Evolutionary conservation across 64 coral and sea anemone species (phyloP), one percentile per base, ranked within the genome.

Genomic region (Stichodactyla mertensii): DNA sequence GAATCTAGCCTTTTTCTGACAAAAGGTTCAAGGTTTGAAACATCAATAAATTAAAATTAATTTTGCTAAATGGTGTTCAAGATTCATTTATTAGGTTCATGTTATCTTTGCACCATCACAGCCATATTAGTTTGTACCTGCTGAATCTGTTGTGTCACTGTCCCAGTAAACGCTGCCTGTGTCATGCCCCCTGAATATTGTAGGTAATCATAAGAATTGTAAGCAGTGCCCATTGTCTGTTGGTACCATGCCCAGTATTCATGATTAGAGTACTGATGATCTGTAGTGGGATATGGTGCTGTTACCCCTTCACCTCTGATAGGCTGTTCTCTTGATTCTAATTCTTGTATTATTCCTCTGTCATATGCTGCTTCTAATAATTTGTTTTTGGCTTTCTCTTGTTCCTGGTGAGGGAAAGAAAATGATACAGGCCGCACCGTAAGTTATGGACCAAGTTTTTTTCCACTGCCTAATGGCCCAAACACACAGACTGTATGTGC

Each of bases 251-350:
- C 14, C 83, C 55, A 64, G 56, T 64, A 81, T 81, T 85, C 55
- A 61, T 85, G 62, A 52, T 89, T 85, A 61, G 92, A 84, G 78
- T 94, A 94, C 79, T 94, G 92, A 71, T 88, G 51, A 26, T 94
- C 86, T 54, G 92, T 94, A 51, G 90, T 88, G 26, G 92, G 92
- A 71, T 94, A 94, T 26, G 79, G 88, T 52, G 69, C 88, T 78
- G 85, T 94, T 77, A 90, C 66, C 23, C 82, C 88, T 84, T 57
- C 89, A 86, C 87, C 84, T 19, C 64, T n/a, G 54, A 85, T 59
- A 26, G 61, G 16, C 62, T 62, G 70, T 55, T 85, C 56, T 55
- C 27, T 57, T 5, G 74, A 70, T 16, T 82, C 84, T 16, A 86
- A 58, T 52, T 82, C 64, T 15, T 91, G 90, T 45, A 91, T 69